Base-by-base conservation (phyloP, 92 coral and sea anemone species). In the Parazoanthus darwini region DNA sequence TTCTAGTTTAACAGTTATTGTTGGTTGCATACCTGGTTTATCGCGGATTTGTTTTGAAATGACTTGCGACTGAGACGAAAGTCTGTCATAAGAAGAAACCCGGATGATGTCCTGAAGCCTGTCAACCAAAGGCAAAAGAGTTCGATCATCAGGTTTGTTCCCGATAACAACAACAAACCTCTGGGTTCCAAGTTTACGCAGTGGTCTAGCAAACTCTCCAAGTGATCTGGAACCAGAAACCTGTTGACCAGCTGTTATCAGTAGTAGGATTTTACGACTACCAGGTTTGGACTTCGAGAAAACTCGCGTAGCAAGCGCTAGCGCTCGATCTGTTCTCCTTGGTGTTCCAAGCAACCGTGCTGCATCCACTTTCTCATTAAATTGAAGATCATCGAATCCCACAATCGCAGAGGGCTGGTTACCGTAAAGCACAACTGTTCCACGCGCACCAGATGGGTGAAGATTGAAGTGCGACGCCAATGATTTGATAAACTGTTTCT, bases 121-220 rank as follows among this genome's bases (percentile, higher is more conserved):
- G 23, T 81, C 85, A 33, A 81, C 85, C 23, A 81, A 22, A 15
- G 85, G 74, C 85, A 81, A 3, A 14, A 81, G 26, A 16, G 85
- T 11, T 35, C 73, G 74, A 38, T 86, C 74, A n/a, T 90, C 88
- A 16, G 88, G 86, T 22, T 86, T 66, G 25, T 86, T 79, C 26
- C 95, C 93, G 36, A 94, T 88, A 77, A 94, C 89, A 37, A 94
- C 91, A 43, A 92, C 93, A 90, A 88, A 94, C 70, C 90, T 89
- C 76, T 91, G 76, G 20, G 90, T 91, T n/a, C 93, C 94, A 39
- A 92, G 86, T 15, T 85, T 68, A 67, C 89, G 96, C 67, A 94
- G 90, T 9, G 91, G 74, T 48, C 74, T 78, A 5, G 90, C 92
- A 22, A 91, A 89, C 66, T 51, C 84, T 23, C 58, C 79, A 10